Conservation (phyloP, 2,113 vertebrate species). For the Pheucticus melanocephalus region DNA sequence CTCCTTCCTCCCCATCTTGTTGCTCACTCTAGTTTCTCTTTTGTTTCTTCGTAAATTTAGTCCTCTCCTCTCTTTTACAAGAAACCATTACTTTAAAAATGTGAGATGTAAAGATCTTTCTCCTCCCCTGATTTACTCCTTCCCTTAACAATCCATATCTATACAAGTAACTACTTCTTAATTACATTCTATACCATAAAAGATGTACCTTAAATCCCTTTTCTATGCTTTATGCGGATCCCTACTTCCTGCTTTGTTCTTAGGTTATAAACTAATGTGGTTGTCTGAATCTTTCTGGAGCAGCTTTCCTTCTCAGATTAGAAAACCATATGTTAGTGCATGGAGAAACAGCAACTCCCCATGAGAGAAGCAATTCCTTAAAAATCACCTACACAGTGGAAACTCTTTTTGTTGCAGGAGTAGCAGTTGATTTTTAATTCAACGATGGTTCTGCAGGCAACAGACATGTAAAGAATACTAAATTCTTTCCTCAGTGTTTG, state of each 20-base stretch:
- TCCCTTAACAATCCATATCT: not conserved
- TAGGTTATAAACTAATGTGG: not conserved
- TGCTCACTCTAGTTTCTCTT: constrained; percentile 45
- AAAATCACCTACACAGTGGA: not conserved
- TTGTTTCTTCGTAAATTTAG: constrained; percentile 40
- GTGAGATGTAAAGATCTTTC: constrained; percentile 26
- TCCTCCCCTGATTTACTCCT: not conserved
- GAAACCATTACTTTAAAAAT: not conserved
- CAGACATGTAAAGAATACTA: not conserved
- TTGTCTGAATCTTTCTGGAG: not conserved
- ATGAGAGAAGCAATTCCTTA: not conserved
- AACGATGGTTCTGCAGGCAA: not conserved
- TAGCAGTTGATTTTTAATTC: not conserved
- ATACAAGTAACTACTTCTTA: not conserved
- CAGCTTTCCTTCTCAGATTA: not conserved
- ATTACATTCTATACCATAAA: not conserved
- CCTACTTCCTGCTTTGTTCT: not conserved
- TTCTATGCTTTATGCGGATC: not conserved
- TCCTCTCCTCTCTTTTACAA: constrained; percentile 55
- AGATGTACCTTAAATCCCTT: not conserved
- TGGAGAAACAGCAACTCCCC: not conserved
- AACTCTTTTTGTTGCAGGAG: not conserved
- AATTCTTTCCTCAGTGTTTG: not conserved
- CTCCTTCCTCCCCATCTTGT: not conserved
- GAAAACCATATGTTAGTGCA: not conserved